Conservation (phyloP, 2,113 vertebrate species). For the Vulpes lagopus region DNA sequence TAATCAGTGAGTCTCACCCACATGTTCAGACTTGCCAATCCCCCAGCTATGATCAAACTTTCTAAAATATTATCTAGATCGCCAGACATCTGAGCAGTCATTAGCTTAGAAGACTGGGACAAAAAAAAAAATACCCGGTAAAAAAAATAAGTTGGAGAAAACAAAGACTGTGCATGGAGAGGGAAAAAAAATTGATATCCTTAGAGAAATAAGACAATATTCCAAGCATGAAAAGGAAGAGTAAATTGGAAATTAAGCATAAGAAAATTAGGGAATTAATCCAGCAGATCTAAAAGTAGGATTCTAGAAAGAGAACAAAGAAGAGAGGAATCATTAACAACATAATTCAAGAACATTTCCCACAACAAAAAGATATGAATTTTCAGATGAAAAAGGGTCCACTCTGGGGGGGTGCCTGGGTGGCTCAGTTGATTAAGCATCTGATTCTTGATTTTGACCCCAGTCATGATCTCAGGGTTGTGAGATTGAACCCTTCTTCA, state of each 20-base stretch:
- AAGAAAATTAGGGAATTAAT: constrained; percentile 33
- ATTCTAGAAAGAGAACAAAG: not conserved
- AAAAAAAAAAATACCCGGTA: constrained; percentile 30
- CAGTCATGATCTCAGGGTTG: not conserved
- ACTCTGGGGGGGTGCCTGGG: not conserved
- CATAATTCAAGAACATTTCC: constrained; percentile 22
- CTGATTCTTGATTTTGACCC: not conserved
- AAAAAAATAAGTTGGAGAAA: constrained; percentile 45
- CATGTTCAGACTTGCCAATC: not conserved
- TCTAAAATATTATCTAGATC: not conserved
- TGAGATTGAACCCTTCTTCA: not conserved
- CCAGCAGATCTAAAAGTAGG: not conserved
- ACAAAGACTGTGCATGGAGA: not conserved
- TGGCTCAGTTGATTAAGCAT: not conserved
- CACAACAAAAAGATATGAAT: not conserved
- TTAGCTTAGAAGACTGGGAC: constrained; percentile 30
- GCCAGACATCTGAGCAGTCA: not conserved
- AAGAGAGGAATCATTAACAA: not conserved
- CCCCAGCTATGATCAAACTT: not conserved
- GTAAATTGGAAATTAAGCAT: not conserved
- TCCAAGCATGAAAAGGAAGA: constrained; percentile 14
- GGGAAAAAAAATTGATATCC: not conserved
- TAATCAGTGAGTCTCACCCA: not conserved
- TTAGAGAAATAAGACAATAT: not conserved
- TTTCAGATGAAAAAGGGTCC: not conserved